Conservation (phyloP, 2,113 vertebrate species). For the Macrotis lagotis region DNA sequence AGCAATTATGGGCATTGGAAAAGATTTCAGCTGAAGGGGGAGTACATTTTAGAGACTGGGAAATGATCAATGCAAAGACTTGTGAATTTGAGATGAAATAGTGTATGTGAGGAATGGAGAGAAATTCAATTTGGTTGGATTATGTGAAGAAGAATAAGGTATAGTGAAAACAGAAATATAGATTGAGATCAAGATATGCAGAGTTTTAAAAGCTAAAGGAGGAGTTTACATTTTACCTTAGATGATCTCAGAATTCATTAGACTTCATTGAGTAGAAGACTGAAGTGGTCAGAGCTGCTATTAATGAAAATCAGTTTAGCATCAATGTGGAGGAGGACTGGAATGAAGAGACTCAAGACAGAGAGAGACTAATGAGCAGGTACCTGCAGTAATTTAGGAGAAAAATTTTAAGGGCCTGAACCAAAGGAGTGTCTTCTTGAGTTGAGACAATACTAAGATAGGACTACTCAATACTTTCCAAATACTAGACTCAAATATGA, state of each 20-base stretch:
- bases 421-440: background rate
- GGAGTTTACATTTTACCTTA: background rate
- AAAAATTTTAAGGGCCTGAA: background rate
- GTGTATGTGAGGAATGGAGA: background rate
- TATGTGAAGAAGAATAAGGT: background rate
- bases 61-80: background rate
- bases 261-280: background rate
- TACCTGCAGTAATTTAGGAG: background rate
- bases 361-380: background rate
- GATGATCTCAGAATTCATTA: background rate
- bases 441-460: background rate
- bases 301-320: background rate
- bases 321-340: background rate
- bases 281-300: background rate
- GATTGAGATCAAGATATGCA: background rate
- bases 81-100: background rate
- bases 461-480: constrained; percentile 2
- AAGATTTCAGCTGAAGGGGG: background rate
- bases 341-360: background rate
- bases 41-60: background rate
- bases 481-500: background rate
- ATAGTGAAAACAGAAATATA: background rate
- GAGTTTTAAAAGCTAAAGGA: background rate
- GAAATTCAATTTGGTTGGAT: background rate
- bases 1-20: background rate